Base-by-base conservation (phyloP, 2,797 vertebrate species). In the Sebastes iracundus region DNA sequence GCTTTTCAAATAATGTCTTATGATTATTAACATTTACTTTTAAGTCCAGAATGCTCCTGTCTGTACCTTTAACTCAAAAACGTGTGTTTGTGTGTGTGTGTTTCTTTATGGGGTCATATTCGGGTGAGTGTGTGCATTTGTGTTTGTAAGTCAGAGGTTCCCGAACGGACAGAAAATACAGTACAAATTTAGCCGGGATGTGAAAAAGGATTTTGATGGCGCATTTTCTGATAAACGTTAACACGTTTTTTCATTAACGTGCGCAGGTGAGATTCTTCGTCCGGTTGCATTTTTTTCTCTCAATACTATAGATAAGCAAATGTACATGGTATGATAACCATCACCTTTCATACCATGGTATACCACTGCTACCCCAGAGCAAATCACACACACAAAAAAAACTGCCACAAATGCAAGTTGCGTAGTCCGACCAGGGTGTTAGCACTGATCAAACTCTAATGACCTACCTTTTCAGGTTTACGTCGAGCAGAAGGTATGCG, bases 401-500 rank as follows among this genome's bases (percentile, higher is more conserved):
- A 22, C 1, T 20, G 2, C 0, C 14, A 70, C 30, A 65, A 46
- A 55, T 11, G 2, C 12, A 67, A 23, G 16, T 23, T 30, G 18
- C 22, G 25, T 14, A 22, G 4, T 3, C 5, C 2, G 27, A 62
- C 11, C 6, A 70, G 28, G 1, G 12, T 6, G 28, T 25, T 12
- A 9, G 23, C 28, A 28, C 22, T 9, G 8, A 64, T 13, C 13
- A 27, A 32, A 56, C 2, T 32, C 18, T 42, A 35, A 53, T 46
- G 4, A 67, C 81, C 18, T 83, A 97, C 96, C 95, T 96, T 97
- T 55, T 97, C 96, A 9, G 92, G 66, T 92, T 96, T 96, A 55
- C 96, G 95, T 10, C 94, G 93, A 62, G 76, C 84, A 52, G 92
- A 60, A 2, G 92, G 90, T 42, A 94, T 92, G 25, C 92, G 94